Base-by-base conservation (phyloP, 2,888 invertebrate genomes). In the Actias luna region DNA sequence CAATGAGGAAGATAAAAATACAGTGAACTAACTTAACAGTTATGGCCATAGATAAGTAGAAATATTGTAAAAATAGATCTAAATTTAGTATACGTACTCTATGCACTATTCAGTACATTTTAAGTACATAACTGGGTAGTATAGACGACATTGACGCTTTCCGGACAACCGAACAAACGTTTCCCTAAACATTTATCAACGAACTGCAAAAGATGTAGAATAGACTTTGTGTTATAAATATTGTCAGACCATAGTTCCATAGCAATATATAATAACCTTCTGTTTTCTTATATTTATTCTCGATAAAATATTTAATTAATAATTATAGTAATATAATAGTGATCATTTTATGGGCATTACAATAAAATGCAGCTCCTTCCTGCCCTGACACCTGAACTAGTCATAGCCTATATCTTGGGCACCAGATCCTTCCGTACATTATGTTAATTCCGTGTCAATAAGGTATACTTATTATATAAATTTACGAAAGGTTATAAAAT, bases 111-210 rank as follows among this genome's bases (percentile, higher is more conserved):
- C 57, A 62, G 58, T 33, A 42, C 57, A 59, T 72, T 63, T 69
- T 74, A 74, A 78, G 78, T 78, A 84, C 81, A 82, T 81, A 82
- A 80, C 83, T 79, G 77, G 78, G 64, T 68, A 66, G 72, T 78
- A 85, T 84, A 82, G 85, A 82, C 83, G 89, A 92, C 92, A 90
- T 85, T 92, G 91, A 92, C 90, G 89, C 83, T 83, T 85, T 81
- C 46, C 46, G 46, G 46, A 83, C 84, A 83, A 84, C 85, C 72
- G 87, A 88, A 91, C 91, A 87, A 88, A 83, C 85, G 88, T 82
- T 82, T 80, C 85, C 87, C 89, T 87, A 84, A 89, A 90, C 91
- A 89, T 91, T 90, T 89, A 89, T 88, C 88, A 87, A 79, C 69
- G 85, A 83, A 83, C 71, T 77, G n/a, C 22, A 67, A 75, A 69